Base-by-base conservation (phyloP, 1,140 invertebrate species). In the Melanaphis sacchari region DNA sequence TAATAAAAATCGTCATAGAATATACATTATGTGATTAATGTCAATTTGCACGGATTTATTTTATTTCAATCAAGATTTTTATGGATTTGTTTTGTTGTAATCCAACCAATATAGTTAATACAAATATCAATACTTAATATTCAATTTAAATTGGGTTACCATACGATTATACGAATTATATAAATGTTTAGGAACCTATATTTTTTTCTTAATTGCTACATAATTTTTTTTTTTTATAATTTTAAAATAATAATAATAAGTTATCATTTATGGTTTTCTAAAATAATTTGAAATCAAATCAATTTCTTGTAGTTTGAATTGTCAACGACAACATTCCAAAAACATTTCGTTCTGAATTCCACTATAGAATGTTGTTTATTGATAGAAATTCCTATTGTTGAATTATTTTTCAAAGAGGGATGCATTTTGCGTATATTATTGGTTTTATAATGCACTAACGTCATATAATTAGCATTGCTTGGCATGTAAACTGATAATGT, bases 371-470 rank as follows among this genome's bases (percentile, higher is more conserved):
- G 40, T 3, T 24, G 26, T 85, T 26, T 43, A 43, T 85, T 41
- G 38, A 85, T 85, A 43, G 24, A 43, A 41, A 87, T 87, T 87
- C 36, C 31, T 87, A 87, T 87, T n/a, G 41, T 87, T 87, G n/a
- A 36, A 46, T 46, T 46, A 46, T 46, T 36, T 87, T 46, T 22
- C 31, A 22, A 87, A 31, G 31, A 87, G 85, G 31, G 85, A 31
- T 87, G 9, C 40, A 52, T 89, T 52, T 38, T 87, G 9, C 40
- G 38, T 89, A 89, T 38, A 24, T 52, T 36, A 38, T 59, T 90
- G 9, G n/a, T 24, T 52, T 36, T 52, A 52, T 52, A 18, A 40
- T 21, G n/a, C 31, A 89, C 87, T 36, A 49, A 88, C 36, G n/a
- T n/a, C n/a, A n/a, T 90, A 41, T 6, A 40, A 66, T 59, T 90